phyloP scores from a whole-genome alignment of 2,888 invertebrate genomes.

The Hoplodrina ambigua region DNA sequence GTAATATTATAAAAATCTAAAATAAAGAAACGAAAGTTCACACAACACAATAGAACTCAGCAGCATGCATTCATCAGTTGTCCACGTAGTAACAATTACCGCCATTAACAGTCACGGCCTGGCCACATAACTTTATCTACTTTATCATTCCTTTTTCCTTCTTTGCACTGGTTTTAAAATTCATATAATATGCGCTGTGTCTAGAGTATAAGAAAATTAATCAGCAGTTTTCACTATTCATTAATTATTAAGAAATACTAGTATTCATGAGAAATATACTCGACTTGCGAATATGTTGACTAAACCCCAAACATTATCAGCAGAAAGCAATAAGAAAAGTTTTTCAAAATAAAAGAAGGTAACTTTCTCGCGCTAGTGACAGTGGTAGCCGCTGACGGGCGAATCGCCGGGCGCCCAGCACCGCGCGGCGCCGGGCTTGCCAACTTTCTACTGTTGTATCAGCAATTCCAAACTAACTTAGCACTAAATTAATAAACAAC shows the following conservation, averaged over 20 bases:
- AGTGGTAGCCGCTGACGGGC: slow-evolving; percentile 37
- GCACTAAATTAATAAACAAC: slow-evolving; percentile 30
- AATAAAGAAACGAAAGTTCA: not conserved
- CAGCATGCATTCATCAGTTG: slow-evolving; percentile 12
- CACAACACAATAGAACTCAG: slow-evolving; percentile 2
- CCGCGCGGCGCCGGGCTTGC: slow-evolving; percentile 36
- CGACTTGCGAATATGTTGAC: too few species aligned
- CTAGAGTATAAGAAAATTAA: too few species aligned
- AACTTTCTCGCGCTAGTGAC: slow-evolving; percentile 71
- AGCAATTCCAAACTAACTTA: slow-evolving; percentile 39
- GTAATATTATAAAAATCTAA: too few species aligned
- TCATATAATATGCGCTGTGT: too few species aligned
- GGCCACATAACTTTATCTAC: slow-evolving; percentile 13
- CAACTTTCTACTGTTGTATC: slow-evolving; percentile 62
- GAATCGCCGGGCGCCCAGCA: slow-evolving; percentile 13
- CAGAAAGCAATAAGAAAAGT: slow-evolving; percentile 68
- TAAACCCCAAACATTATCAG: slow-evolving; percentile 24
- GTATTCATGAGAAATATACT: too few species aligned
- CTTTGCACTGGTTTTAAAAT: slow-evolving; percentile 1
- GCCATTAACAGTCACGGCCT: not conserved
- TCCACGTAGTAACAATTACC: slow-evolving; percentile 5
- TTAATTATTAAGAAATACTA: too few species aligned
- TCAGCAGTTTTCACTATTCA: too few species aligned
- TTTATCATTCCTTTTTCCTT: slow-evolving; percentile 24
- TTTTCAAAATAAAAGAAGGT: slow-evolving; percentile 58